Evolutionary conservation across 2,797 vertebrate species (phyloP), one percentile per base, ranked within the genome.

Genomic region (Podarcis lilfordi): DNA sequence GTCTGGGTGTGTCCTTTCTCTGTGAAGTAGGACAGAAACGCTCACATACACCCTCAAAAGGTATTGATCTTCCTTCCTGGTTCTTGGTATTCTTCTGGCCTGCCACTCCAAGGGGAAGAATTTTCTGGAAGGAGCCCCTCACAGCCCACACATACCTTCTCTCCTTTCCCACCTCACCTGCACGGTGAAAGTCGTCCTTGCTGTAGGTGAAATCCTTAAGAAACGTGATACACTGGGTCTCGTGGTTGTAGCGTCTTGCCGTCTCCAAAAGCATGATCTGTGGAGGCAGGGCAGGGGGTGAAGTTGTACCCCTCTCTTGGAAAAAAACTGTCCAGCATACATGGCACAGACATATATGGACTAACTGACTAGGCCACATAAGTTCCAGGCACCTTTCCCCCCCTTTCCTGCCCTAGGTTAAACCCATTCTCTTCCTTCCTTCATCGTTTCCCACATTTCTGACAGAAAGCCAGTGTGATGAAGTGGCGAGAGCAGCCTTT

Each of bases 221-320:
- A 96, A 99, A 99, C 0, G 98, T 99, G 88, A 99, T 99, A 95
- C 98, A 99, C 81, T 99, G 98, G 3, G 98, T 98, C 45, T 97
- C 96, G 59, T 98, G 98, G 93, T 99, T 98, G 96, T 99, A 99
- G 84, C 99, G 97, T 45, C 99, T 98, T 45, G 99, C 99, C 0
- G 99, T 99, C 95, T 99, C 99, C 27, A 99, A 96, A 91, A 99
- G 96, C 99, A 99, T 99, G 91, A 99, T 99, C 98, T 99, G 95
- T 80, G 92, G 88, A 75, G 71, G 68, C 7, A 89, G 35, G 43
- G 4, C 1, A 40, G 27, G 25, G 32, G 13, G 4, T 68, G n/a
- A 89, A 68, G n/a, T 2, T 45, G 9, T 75, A 17, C 0, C 3
- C 5, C 21, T n/a, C 11, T 27, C 59, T 80, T 50, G 59, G 50